Percentiles rank a stretch among this genome's conserved stretches.
Evolutionary conservation across 2,113 vertebrate genomes (phyloP).

Genomic region (Erpornis zantholeuca): DNA sequence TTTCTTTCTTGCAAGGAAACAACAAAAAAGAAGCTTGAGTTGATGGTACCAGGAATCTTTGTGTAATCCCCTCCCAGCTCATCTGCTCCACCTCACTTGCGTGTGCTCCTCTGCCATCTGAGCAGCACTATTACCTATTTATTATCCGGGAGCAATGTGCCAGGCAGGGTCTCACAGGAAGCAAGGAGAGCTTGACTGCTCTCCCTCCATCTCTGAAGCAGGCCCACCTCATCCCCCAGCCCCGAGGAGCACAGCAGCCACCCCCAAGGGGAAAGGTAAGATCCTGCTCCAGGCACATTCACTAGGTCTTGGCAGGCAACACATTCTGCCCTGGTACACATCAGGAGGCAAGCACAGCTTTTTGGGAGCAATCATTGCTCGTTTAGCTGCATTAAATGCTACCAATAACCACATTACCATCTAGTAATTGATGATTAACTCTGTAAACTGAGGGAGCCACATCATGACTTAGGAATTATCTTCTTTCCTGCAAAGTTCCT

Average conservation of each 20-base stretch:
- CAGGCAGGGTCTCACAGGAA: not conserved
- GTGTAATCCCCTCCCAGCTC: not conserved
- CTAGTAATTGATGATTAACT: not conserved
- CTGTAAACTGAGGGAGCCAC: not conserved
- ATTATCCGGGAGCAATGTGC: accelerated
- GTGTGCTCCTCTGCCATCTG: not conserved
- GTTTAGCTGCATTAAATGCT: not conserved
- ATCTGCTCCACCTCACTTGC: not conserved
- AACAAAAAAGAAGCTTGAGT: not conserved
- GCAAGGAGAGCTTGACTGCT: accelerated
- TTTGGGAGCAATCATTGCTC: not conserved
- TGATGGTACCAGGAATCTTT: not conserved
- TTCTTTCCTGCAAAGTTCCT: not conserved
- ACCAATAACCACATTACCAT: not conserved
- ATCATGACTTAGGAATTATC: not conserved
- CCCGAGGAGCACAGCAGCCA: not conserved
- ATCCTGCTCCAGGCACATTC: not conserved
- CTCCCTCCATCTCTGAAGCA: not conserved
- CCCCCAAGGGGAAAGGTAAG: not conserved
- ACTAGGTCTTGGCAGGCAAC: accelerated
- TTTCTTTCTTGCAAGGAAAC: not conserved
- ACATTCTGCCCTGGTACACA: too few species aligned
- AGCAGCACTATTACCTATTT: not conserved
- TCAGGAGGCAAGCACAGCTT: not conserved
- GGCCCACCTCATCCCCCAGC: not conserved